Evolutionary conservation across 2,888 invertebrate species (phyloP).

Genomic region (Toxonevra muliebris): DNA sequence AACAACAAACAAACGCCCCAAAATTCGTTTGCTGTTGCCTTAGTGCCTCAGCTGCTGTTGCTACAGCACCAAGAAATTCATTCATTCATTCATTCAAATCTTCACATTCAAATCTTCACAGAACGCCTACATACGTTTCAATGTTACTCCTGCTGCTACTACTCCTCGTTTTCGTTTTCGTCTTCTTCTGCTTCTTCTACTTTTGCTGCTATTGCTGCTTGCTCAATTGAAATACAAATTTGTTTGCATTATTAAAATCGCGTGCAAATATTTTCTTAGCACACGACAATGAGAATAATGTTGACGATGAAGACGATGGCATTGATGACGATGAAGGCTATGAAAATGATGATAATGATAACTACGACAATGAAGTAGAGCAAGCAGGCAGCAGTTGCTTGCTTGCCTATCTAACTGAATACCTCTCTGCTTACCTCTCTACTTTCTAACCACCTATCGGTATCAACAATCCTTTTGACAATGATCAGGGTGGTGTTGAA

Average conservation of each 20-base stretch:
- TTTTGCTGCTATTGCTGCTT: background rate
- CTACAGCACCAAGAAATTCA: too few relatives aligned
- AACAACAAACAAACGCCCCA: background rate
- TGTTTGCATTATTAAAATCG: constrained; percentile 17
- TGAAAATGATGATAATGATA: background rate
- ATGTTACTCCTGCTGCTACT: background rate
- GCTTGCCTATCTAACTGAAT: too few relatives aligned
- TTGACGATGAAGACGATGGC: constrained; percentile 6
- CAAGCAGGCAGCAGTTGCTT: too few relatives aligned
- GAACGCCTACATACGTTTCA: too few relatives aligned
- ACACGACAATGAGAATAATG: background rate
- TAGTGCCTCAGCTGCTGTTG: too few relatives aligned
- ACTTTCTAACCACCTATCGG: too few relatives aligned
- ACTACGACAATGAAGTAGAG: background rate
- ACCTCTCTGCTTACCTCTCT: too few relatives aligned
- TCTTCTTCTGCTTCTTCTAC: background rate
- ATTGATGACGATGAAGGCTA: background rate
- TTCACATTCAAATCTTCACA: too few relatives aligned
- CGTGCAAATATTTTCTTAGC: constrained; percentile 8
- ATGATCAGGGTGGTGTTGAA: too few relatives aligned
- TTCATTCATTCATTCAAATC: too few relatives aligned
- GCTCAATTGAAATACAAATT: constrained; percentile 26
- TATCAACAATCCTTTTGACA: too few relatives aligned
- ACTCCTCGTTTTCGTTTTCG: background rate
- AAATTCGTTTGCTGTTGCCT: too few relatives aligned